phyloP scores from a whole-genome alignment of 2,113 vertebrate species.

The Austrofundulus limnaeus region DNA sequence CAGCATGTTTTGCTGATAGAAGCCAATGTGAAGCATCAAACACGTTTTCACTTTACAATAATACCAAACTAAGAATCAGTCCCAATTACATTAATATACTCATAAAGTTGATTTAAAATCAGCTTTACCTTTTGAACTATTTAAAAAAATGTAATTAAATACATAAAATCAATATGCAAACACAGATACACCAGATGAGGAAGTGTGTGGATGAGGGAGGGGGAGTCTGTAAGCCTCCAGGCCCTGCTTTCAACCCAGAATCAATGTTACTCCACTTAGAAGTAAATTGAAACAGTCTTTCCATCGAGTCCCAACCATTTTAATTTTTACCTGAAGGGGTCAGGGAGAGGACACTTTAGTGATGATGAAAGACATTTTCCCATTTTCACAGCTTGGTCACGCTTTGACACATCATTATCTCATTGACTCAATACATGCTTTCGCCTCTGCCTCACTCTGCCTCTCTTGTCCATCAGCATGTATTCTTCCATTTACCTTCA shows the following conservation, averaged over 20 bases:
- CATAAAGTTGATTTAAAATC: neutral
- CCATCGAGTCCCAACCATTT: slow-evolving; percentile 65
- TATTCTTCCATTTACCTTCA: slow-evolving; percentile 12
- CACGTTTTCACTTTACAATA: too few species aligned
- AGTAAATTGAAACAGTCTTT: slow-evolving; percentile 77
- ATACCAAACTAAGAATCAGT: too few species aligned
- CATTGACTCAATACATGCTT: slow-evolving; percentile 71
- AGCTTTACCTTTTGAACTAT: slow-evolving; percentile 14
- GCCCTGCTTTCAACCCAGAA: slow-evolving; percentile 63
- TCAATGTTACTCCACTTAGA: slow-evolving; percentile 75
- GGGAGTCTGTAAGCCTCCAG: slow-evolving; percentile 47
- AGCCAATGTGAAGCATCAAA: too few species aligned
- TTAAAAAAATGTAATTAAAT: slow-evolving; percentile 24
- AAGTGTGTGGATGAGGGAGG: slow-evolving; percentile 12
- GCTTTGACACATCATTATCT: slow-evolving; percentile 77
- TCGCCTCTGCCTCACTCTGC: slow-evolving; percentile 45
- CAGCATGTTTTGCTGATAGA: too few species aligned
- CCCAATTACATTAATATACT: neutral
- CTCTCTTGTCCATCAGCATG: slow-evolving; percentile 44
- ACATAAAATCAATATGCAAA: slow-evolving; percentile 35
- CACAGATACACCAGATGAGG: slow-evolving; percentile 5
- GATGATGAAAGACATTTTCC: slow-evolving; percentile 77
- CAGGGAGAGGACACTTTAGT: slow-evolving; percentile 74
- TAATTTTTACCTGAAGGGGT: slow-evolving; percentile 75
- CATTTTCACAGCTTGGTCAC: slow-evolving; percentile 75